phyloP scores from a whole-genome alignment of 2,113 vertebrate genomes.

The Zosterops borbonicus region DNA sequence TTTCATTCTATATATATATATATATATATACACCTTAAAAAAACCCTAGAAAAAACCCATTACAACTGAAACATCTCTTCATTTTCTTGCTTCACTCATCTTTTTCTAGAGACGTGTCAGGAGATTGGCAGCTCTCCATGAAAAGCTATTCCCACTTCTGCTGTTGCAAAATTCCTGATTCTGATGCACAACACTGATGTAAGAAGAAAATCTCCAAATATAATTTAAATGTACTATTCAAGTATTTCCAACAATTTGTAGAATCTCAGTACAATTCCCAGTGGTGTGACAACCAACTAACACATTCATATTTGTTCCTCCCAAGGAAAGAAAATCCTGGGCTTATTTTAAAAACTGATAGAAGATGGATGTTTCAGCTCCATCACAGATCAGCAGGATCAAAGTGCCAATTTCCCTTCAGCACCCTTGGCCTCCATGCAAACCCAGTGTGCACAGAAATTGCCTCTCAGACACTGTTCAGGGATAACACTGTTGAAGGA shows the following conservation, averaged over 20 bases:
- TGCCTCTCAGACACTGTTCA: neutral
- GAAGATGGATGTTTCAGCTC: neutral
- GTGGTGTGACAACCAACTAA: neutral
- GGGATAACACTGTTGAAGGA: neutral
- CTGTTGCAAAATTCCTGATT: neutral
- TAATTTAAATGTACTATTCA: neutral
- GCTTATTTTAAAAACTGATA: neutral
- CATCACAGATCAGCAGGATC: neutral
- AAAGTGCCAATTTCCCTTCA: neutral
- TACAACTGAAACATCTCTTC: neutral
- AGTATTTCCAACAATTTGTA: neutral
- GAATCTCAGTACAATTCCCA: neutral
- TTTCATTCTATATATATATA: neutral
- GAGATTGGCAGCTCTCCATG: constrained; percentile 2
- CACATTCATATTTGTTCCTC: neutral
- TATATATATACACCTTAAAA: neutral
- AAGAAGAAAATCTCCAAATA: neutral
- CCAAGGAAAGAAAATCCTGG: neutral
- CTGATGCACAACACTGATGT: neutral
- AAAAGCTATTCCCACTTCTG: neutral
- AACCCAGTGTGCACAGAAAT: neutral
- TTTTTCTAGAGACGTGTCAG: neutral
- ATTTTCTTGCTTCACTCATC: neutral
- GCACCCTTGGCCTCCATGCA: neutral
- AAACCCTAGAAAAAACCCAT: neutral